phyloP scores from a whole-genome alignment of 2,888 invertebrate genomes.

The Hermaeophaga mercurialis region DNA sequence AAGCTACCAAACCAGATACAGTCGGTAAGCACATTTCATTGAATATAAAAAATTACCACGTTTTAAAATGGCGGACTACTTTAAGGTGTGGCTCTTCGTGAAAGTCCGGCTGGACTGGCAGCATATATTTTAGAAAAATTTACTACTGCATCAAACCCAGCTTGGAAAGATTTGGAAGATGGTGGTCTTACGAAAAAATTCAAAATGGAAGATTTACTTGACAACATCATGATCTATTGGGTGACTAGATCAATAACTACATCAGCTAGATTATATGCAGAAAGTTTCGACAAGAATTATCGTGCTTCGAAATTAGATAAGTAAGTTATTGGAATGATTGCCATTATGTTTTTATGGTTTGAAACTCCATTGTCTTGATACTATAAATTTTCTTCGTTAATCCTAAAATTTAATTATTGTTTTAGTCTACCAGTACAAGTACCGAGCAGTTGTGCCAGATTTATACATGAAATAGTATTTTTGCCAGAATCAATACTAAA shows the following conservation, averaged over 20 bases:
- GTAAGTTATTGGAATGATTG: too few species aligned
- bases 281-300: conserved; percentile 57
- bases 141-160: conserved; percentile 71
- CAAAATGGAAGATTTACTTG: conserved; percentile 73
- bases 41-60: background rate
- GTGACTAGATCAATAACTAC: conserved; percentile 73
- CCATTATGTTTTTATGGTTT: too few species aligned
- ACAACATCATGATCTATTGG: conserved; percentile 87
- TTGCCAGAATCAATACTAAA: conserved; percentile 58
- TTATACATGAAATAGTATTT: conserved; percentile 71
- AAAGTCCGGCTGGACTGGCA: conserved; percentile 84
- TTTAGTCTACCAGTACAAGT: conserved; percentile 68
- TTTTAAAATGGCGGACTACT: too few species aligned
- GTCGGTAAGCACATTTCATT: conserved; percentile 64
- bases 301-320: conserved; percentile 5
- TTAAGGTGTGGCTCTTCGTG: conserved; percentile 69
- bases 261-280: conserved; percentile 76
- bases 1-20: conserved; percentile 89
- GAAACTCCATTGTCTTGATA: too few species aligned
- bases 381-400: too few species aligned
- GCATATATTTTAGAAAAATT: conserved; percentile 92
- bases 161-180: conserved; percentile 61
- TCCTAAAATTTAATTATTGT: too few species aligned
- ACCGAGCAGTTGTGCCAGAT: conserved; percentile 76
- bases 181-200: conserved; percentile 72